phyloP scores from a whole-genome alignment of 2,113 vertebrate species.

The Passer domesticus region DNA sequence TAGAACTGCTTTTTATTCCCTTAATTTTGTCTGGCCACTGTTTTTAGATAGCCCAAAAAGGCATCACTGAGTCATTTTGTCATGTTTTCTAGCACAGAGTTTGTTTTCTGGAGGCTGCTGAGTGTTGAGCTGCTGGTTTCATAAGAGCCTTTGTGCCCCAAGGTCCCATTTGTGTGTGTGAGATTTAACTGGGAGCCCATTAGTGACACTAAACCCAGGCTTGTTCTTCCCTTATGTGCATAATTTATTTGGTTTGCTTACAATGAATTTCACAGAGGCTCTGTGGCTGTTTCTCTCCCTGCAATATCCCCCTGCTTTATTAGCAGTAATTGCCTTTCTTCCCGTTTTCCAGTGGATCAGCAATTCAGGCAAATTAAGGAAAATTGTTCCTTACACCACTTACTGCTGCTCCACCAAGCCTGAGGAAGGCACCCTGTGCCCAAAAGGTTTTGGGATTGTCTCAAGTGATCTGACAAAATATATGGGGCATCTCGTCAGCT shows the following conservation, averaged over 20 bases:
- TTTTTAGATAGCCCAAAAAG: background rate
- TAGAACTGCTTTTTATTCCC: background rate
- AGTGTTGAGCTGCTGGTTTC: background rate
- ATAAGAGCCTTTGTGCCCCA: background rate
- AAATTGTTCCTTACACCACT: background rate
- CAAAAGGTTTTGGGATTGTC: background rate
- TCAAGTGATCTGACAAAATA: background rate
- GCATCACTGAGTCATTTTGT: background rate
- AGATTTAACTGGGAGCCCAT: slow-evolving; percentile 1
- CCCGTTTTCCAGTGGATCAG: background rate
- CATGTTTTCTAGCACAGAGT: background rate
- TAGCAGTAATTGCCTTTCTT: slow-evolving; percentile 8
- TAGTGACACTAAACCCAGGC: background rate
- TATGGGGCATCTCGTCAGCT: fast-evolving
- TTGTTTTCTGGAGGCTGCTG: background rate
- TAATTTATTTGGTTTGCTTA: slow-evolving; percentile 38
- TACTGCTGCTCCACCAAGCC: background rate
- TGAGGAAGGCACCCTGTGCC: background rate
- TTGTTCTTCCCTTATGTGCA: background rate
- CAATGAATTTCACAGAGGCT: background rate
- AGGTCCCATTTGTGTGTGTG: slow-evolving; percentile 1
- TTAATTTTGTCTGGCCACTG: background rate
- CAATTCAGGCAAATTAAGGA: background rate
- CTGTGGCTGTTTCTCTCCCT: background rate
- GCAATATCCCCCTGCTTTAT: background rate